These are phyloP conservation scores for Mormyrus iriodes DNA, from an alignment of 2,113 vertebrate species.

Conservation along the genomic window DNA sequence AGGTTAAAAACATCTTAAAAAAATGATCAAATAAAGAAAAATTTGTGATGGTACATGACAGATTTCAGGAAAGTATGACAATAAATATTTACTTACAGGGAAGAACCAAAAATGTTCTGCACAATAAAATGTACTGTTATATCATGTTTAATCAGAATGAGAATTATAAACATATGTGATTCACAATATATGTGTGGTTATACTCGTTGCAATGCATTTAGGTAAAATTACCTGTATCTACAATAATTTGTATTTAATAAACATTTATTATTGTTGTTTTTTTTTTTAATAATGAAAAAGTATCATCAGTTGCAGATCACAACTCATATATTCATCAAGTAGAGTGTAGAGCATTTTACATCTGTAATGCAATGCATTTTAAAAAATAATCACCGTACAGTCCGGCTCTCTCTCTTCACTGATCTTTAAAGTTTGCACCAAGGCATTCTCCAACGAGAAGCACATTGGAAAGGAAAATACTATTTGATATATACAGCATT, in stretches of 20 bases:
- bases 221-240: conserved; percentile 67
- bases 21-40: conserved; percentile 20
- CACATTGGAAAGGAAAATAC: conserved; percentile 32
- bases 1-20: conserved; percentile 45
- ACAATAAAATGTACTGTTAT: conserved; percentile 65
- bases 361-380: conserved; percentile 56
- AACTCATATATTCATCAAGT: conserved; percentile 51
- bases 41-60: conserved; percentile 68
- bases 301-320: conserved; percentile 57
- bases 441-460: conserved; percentile 76
- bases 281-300: conserved; percentile 52
- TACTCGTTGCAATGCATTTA: conserved; percentile 68
- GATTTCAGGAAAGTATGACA: conserved; percentile 58
- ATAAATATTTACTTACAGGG: conserved; percentile 77
- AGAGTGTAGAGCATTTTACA: conserved; percentile 49
- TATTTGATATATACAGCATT: conserved; percentile 32
- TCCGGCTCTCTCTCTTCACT: conserved; percentile 78
- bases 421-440: conserved; percentile 75
- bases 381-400: conserved; percentile 65
- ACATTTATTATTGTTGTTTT: conserved; percentile 36
- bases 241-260: conserved; percentile 59
- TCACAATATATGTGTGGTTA: conserved; percentile 67
- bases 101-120: conserved; percentile 68
- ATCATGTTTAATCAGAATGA: conserved; percentile 58
- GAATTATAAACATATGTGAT: conserved; percentile 47